These are phyloP conservation scores for Sciurus vulgaris DNA, from an alignment of 2,797 vertebrate species.

Conservation along the genomic window DNA sequence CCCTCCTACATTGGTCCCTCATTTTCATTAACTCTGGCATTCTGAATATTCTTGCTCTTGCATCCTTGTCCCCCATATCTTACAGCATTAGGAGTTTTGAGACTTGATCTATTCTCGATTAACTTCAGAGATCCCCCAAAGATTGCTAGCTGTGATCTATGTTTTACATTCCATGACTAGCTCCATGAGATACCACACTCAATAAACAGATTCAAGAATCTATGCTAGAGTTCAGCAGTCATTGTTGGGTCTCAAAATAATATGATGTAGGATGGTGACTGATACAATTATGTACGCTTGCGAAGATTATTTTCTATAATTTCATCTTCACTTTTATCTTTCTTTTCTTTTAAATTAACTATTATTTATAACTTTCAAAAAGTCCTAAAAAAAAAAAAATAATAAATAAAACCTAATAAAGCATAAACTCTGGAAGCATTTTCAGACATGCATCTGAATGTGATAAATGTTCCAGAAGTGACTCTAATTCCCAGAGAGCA, in stretches of 20 bases:
- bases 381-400: not conserved
- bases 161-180: not conserved
- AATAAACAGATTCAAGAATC: not conserved
- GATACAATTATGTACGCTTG: not conserved
- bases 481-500: not conserved
- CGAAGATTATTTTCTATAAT: not conserved
- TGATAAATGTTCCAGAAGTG: not conserved
- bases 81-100: not conserved
- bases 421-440: not conserved
- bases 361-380: constrained; percentile 19
- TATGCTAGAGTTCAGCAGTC: not conserved
- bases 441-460: not conserved
- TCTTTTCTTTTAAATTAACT: constrained; percentile 37
- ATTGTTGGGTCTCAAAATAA: not conserved
- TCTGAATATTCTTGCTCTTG: not conserved
- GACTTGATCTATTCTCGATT: not conserved
- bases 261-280: not conserved
- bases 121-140: not conserved
- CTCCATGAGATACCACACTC: not conserved
- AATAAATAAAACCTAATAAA: not conserved
- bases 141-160: not conserved
- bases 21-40: not conserved
- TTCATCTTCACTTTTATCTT: not conserved
- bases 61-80: not conserved
- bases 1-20: not conserved